Evolutionary conservation across 2,113 vertebrate species (phyloP).

Genomic region (Poeciliopsis occidentalis): DNA sequence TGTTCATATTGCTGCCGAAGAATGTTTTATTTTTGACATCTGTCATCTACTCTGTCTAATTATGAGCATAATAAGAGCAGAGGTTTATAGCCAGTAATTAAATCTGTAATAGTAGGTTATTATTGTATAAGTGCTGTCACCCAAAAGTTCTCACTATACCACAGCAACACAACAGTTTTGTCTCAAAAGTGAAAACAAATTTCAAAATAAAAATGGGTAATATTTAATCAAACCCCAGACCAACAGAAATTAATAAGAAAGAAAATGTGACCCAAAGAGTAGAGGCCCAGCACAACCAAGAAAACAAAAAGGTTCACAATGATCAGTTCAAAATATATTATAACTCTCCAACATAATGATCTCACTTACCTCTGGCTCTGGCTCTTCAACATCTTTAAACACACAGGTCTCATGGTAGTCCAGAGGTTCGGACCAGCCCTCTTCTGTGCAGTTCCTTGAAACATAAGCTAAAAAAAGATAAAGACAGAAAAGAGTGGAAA

Average conservation of each 20-base stretch:
- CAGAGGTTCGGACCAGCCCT: conserved; percentile 66
- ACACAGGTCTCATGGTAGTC: conserved; percentile 65
- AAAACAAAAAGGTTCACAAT: not conserved
- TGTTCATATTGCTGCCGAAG: not conserved
- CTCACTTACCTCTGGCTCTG: conserved; percentile 53
- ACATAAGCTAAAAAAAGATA: conserved; percentile 56
- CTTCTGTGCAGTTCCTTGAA: conserved; percentile 67
- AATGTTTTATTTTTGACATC: not conserved
- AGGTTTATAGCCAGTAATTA: not conserved
- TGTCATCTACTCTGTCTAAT: not conserved
- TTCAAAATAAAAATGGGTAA: not conserved
- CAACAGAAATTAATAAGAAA: not conserved
- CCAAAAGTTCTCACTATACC: no score
- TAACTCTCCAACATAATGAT: not conserved
- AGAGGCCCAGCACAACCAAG: not conserved
- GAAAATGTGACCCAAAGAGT: not conserved
- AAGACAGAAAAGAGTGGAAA: not conserved
- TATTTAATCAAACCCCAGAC: not conserved
- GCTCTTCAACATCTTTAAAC: conserved; percentile 37
- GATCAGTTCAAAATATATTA: not conserved
- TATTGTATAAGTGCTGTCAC: not conserved
- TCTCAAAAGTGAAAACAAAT: not conserved
- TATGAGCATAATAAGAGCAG: not conserved
- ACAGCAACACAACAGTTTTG: not conserved
- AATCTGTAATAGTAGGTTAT: not conserved